Percentiles rank a stretch among this genome's conserved stretches.
Evolutionary conservation across 2,113 vertebrate species (phyloP).

Genomic region (Enhydra lutris): DNA sequence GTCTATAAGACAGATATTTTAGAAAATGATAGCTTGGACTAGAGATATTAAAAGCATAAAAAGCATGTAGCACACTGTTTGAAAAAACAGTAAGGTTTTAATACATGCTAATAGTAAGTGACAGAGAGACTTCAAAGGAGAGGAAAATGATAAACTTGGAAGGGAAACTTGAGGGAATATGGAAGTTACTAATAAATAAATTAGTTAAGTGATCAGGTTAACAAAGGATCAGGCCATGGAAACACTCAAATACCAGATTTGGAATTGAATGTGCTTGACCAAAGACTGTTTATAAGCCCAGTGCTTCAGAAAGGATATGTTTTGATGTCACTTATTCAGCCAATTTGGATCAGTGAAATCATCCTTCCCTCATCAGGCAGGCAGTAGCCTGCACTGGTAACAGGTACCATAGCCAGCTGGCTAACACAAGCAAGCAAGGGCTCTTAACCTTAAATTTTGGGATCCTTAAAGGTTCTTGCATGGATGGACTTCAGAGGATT

Average conservation of each 20-base stretch:
- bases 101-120: neutral
- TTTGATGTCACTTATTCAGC: neutral
- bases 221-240: neutral
- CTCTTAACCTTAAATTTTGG: neutral
- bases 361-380: neutral
- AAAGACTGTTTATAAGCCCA: conserved; percentile 27
- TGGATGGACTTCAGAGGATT: neutral
- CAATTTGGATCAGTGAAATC: conserved; percentile 1
- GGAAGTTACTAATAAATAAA: neutral
- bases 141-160: neutral
- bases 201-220: neutral
- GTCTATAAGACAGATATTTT: neutral
- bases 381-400: neutral
- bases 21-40: neutral
- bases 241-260: neutral
- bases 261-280: neutral
- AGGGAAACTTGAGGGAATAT: neutral
- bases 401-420: neutral
- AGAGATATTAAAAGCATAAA: neutral
- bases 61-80: neutral
- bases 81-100: neutral
- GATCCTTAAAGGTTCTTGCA: neutral
- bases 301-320: neutral
- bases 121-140: neutral
- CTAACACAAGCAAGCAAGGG: neutral